Conservation (phyloP, 1,140 invertebrate genomes). For the Argopecten irradians region DNA sequence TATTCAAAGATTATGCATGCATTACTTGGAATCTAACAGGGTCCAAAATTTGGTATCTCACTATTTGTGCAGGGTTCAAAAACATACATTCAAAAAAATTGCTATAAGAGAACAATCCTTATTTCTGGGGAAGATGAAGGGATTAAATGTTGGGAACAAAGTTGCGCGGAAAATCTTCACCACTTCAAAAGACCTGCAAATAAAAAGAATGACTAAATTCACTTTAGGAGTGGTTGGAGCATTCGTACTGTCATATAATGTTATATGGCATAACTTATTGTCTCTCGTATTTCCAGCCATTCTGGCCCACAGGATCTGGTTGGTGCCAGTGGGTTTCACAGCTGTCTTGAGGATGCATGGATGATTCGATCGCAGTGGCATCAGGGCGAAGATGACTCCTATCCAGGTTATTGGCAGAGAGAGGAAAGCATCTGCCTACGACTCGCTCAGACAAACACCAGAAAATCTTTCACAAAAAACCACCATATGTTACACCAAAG, state of each 20-base stretch:
- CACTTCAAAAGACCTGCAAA: neutral
- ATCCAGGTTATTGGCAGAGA: conserved; percentile 88
- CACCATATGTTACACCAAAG: conserved; percentile 91
- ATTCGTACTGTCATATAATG: neutral
- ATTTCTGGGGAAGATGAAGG: no score
- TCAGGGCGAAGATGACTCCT: conserved; percentile 78
- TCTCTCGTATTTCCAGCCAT: conserved; percentile 83
- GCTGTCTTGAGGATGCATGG: conserved; percentile 97
- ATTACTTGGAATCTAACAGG: no score
- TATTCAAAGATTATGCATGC: no score
- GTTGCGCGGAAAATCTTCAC: neutral
- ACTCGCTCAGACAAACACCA: conserved; percentile 95
- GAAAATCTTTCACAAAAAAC: conserved; percentile 95
- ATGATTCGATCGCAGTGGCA: conserved; percentile 92
- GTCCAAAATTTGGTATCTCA: no score
- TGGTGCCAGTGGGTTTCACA: conserved; percentile 97
- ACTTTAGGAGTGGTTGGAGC: neutral
- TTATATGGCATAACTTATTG: conserved; percentile 9
- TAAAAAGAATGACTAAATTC: neutral
- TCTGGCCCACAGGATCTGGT: conserved; percentile 99
- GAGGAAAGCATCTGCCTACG: conserved; percentile 95
- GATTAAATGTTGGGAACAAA: no score
- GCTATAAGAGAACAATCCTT: no score
- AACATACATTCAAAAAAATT: no score
- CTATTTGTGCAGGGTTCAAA: no score